Evolutionary conservation across 2,888 invertebrate species (phyloP).

Genomic region (Lasioglossum morio): DNA sequence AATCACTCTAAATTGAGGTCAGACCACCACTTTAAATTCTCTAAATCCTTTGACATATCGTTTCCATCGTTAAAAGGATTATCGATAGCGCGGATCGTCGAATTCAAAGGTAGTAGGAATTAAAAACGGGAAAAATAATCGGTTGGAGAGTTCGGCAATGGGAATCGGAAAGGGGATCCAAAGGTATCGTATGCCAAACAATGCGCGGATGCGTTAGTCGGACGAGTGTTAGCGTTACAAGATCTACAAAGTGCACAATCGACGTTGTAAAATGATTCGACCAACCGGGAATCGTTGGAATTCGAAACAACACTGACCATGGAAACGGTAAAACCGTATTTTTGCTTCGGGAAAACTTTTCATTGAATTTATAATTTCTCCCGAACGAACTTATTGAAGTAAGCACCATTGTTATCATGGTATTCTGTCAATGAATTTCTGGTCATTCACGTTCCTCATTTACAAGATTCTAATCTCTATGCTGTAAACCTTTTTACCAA

Average conservation of each 20-base stretch:
- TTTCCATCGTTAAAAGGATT: conserved; percentile 42
- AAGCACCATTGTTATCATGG: no score
- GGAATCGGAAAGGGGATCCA: conserved; percentile 52
- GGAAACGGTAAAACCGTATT: background rate
- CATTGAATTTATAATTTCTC: background rate
- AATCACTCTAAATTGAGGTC: conserved; percentile 8
- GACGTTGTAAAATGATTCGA: conserved; percentile 51
- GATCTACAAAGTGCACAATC: conserved; percentile 62
- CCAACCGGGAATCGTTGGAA: conserved; percentile 4
- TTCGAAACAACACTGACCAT: conserved; percentile 6
- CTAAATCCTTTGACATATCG: conserved; percentile 26
- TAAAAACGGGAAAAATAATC: conserved; percentile 65
- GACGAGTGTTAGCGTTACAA: conserved; percentile 62
- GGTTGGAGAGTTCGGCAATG: conserved; percentile 36
- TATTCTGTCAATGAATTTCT: no score
- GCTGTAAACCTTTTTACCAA: no score
- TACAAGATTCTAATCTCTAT: no score
- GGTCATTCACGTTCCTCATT: no score
- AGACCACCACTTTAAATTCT: conserved; percentile 1
- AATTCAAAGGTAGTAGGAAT: conserved; percentile 35
- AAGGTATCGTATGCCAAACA: conserved; percentile 61
- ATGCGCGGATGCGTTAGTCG: conserved; percentile 34
- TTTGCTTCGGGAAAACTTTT: background rate
- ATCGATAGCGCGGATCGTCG: conserved; percentile 46
- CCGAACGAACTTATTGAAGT: no score